Evolutionary conservation across 2,797 vertebrate genomes (phyloP).

Genomic region (Pangasius sanitwongsei): DNA sequence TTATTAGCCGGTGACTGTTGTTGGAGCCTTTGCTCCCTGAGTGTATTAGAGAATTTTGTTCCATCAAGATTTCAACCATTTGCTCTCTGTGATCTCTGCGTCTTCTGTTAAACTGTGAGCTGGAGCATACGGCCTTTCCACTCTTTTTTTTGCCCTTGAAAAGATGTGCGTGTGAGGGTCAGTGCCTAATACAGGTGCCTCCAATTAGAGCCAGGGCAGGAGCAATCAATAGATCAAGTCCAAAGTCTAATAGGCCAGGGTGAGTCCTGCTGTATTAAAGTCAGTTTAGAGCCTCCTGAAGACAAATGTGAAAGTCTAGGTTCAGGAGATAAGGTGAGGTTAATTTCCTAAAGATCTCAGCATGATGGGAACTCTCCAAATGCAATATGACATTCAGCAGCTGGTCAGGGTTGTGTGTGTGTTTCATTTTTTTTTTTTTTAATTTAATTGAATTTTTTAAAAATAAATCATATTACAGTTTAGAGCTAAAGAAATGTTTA

Average conservation of each 20-base stretch:
- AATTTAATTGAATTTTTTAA: background rate
- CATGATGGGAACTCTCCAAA: constrained; percentile 51
- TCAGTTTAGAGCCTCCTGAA: constrained; percentile 40
- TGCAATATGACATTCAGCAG: constrained; percentile 34
- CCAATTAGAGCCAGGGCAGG: constrained; percentile 67
- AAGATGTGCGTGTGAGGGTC: constrained; percentile 22
- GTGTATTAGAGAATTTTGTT: background rate
- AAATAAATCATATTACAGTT: background rate
- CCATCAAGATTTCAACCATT: background rate
- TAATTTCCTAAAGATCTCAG: constrained; percentile 58
- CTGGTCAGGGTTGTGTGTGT: background rate
- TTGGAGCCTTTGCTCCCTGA: background rate
- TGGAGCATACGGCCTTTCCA: fast-evolving
- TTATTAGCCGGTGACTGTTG: background rate
- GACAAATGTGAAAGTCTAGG: constrained; percentile 56
- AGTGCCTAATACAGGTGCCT: constrained; percentile 54
- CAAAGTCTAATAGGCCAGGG: constrained; percentile 61
- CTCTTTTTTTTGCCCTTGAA: background rate
- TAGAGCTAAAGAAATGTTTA: background rate
- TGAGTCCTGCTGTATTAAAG: constrained; percentile 62
- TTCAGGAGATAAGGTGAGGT: constrained; percentile 57
- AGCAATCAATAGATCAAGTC: constrained; percentile 67
- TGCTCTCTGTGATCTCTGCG: constrained; percentile 18
- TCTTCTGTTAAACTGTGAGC: background rate
- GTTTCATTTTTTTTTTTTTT: background rate